Conservation (phyloP, 92 coral and sea anemone genomes). For the Epizoanthus scotinus region DNA sequence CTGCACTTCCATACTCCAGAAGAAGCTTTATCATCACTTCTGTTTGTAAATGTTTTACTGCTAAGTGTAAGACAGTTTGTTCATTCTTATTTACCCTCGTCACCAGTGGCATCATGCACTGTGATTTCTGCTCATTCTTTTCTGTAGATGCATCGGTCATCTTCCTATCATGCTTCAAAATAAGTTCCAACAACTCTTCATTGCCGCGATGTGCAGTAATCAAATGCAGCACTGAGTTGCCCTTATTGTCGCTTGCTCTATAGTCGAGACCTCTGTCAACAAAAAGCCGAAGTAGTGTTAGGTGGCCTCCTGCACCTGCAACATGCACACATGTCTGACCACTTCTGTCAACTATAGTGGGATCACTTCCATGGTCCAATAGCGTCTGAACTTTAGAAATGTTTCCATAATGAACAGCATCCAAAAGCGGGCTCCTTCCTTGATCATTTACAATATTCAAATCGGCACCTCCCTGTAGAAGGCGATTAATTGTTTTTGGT, state of each 20-base stretch:
- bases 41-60: not conserved
- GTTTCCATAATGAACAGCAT: not conserved
- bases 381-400: conserved; percentile 10
- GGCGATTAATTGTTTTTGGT: conserved; percentile 12
- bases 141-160: not conserved
- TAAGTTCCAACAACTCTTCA: not conserved
- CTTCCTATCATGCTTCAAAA: not conserved
- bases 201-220: not conserved
- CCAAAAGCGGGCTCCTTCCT: conserved; percentile 36
- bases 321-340: conserved; percentile 25
- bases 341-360: conserved; percentile 8
- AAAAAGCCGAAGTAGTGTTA: conserved; percentile 2
- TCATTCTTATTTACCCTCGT: not conserved
- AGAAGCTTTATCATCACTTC: not conserved
- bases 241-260: conserved; percentile 34
- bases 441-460: conserved; percentile 24
- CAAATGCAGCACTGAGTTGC: conserved; percentile 26
- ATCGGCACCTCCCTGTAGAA: conserved; percentile 40
- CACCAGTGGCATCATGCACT: not conserved
- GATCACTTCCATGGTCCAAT: conserved; percentile 30
- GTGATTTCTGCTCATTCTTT: not conserved
- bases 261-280: conserved; percentile 31
- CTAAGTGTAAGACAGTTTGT: conserved; percentile 12
- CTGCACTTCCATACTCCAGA: not conserved
- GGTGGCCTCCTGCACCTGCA: not conserved